phyloP scores from a whole-genome alignment of 2,797 vertebrate genomes.

The Crenichthys baileyi region DNA sequence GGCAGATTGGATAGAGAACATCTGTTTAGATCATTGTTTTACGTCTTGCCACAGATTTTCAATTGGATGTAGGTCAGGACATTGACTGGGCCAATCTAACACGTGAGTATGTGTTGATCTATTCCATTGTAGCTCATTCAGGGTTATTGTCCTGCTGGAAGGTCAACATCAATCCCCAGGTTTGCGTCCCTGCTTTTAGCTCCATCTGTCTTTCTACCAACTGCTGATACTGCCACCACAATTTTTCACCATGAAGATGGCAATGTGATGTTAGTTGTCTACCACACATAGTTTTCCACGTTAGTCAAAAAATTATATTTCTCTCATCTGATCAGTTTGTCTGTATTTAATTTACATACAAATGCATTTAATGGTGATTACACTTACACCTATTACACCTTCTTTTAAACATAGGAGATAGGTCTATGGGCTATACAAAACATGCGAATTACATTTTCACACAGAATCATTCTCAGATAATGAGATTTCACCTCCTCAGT shows the following conservation, averaged over 20 bases:
- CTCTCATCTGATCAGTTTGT: no score
- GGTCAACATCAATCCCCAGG: background rate
- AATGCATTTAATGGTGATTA: no score
- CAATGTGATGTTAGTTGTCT: background rate
- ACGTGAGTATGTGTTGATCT: background rate
- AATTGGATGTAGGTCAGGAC: background rate
- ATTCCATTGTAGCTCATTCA: background rate
- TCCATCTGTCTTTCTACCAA: background rate
- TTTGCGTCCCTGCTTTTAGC: no score
- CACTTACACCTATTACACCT: no score
- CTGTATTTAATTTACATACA: no score
- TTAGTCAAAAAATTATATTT: background rate
- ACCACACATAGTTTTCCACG: background rate
- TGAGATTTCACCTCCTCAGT: no score
- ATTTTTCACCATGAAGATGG: background rate
- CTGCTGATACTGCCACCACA: background rate
- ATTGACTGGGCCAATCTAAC: background rate
- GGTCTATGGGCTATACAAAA: no score
- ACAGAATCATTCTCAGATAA: no score
- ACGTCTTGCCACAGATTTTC: background rate
- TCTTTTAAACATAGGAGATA: no score
- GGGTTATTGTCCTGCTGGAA: background rate
- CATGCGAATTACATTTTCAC: no score
- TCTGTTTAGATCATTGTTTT: background rate
- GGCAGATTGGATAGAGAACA: background rate